Conservation (phyloP, 2,797 vertebrate genomes). For the Nyctalus aviator region DNA sequence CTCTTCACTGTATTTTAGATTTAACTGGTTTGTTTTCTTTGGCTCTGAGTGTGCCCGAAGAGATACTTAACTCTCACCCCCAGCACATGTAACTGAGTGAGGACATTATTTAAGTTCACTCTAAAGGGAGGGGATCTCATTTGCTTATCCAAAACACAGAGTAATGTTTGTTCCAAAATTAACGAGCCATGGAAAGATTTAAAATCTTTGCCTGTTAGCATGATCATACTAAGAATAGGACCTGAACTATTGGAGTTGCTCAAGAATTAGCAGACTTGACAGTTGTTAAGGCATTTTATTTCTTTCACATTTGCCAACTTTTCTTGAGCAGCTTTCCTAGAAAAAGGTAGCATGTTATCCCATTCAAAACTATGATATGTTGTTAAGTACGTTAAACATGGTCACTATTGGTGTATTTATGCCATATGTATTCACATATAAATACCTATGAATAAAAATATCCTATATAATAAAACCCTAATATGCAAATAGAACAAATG, state of each 20-base stretch:
- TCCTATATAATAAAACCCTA: not conserved
- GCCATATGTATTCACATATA: not conserved
- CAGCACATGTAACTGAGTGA: not conserved
- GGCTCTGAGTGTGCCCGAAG: not conserved
- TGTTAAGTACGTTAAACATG: not conserved
- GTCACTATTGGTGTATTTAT: not conserved
- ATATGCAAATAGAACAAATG: no score
- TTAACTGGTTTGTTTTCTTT: slow-evolving; percentile 61
- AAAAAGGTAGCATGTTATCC: not conserved
- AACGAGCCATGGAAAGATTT: not conserved
- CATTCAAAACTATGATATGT: not conserved
- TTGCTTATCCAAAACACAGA: not conserved
- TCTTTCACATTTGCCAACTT: not conserved
- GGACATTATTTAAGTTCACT: slow-evolving; percentile 36
- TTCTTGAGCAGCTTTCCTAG: slow-evolving; percentile 3
- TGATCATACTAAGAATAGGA: not conserved
- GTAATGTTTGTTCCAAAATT: slow-evolving; percentile 20
- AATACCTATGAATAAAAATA: not conserved
- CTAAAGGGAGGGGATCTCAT: not conserved
- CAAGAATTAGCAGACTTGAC: not conserved
- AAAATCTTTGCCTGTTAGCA: not conserved
- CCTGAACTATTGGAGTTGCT: not conserved
- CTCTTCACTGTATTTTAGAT: slow-evolving; percentile 47
- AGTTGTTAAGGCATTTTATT: not conserved
- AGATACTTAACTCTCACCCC: not conserved